Percentiles rank a stretch among this genome's conserved stretches.
Evolutionary conservation across 2,797 vertebrate genomes (phyloP).

Genomic region (Acestrorhynchus altus): DNA sequence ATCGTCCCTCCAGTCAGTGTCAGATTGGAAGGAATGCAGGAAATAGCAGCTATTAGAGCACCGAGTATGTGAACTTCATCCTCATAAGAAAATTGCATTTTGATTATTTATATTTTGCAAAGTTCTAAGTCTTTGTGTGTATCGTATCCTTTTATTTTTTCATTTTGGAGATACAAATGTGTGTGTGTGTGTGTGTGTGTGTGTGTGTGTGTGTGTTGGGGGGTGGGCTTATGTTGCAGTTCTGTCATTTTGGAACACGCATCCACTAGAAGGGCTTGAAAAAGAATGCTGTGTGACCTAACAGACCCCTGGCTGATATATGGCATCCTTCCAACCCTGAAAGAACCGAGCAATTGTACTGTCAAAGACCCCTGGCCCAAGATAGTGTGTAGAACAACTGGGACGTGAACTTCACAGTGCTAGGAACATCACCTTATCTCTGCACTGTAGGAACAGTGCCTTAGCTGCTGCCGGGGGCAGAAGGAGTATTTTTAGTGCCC

Average conservation of each 20-base stretch:
- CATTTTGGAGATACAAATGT: too few relatives aligned
- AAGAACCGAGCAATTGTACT: conserved; percentile 17
- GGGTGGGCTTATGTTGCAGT: background rate
- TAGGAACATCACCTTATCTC: conserved; percentile 12
- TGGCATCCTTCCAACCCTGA: conserved; percentile 15
- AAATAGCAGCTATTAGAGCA: too few relatives aligned
- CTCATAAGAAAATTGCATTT: too few relatives aligned
- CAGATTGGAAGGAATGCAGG: too few relatives aligned
- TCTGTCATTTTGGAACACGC: background rate
- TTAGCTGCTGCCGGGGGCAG: conserved; percentile 10
- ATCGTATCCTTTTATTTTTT: too few relatives aligned
- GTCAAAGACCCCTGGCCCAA: conserved; percentile 8
- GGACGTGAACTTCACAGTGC: conserved; percentile 13
- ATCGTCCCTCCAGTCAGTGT: too few relatives aligned
- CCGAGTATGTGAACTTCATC: too few relatives aligned
- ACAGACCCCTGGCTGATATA: background rate
- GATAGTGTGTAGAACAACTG: conserved; percentile 8
- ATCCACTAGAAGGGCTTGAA: background rate
- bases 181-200: too few relatives aligned
- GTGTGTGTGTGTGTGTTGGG: too few relatives aligned
- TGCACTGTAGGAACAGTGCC: background rate
- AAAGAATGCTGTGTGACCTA: conserved; percentile 8
- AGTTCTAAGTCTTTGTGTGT: too few relatives aligned
- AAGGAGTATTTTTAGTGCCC: conserved; percentile 13
- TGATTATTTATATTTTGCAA: too few relatives aligned